phyloP scores from a whole-genome alignment of 2,888 invertebrate species.

The Drosophila monieri region DNA sequence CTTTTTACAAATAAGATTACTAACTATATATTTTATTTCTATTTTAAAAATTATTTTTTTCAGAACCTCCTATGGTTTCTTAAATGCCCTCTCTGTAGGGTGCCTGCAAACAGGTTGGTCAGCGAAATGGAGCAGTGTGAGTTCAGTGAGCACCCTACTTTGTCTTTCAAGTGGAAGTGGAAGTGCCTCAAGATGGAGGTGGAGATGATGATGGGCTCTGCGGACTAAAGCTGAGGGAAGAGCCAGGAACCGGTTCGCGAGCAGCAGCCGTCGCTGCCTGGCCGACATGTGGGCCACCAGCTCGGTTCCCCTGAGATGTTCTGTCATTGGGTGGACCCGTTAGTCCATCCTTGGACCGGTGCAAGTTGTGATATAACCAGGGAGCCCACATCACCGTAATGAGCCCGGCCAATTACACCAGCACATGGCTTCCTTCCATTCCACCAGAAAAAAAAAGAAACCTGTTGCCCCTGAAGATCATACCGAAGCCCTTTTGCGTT shows the following conservation, averaged over 20 bases:
- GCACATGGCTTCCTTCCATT: slow-evolving; percentile 60
- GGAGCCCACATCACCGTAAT: slow-evolving; percentile 60
- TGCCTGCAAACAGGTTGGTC: slow-evolving; percentile 66
- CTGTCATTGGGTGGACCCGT: slow-evolving; percentile 38
- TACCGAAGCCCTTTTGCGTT: slow-evolving; percentile 35
- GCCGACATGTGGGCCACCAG: slow-evolving; percentile 68
- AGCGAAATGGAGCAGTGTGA: slow-evolving; percentile 63
- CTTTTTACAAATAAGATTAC: neutral
- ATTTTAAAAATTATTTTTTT: neutral
- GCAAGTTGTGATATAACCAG: slow-evolving; percentile 69
- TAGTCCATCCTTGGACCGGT: slow-evolving; percentile 60
- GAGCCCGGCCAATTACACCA: slow-evolving; percentile 60
- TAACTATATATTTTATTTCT: neutral
- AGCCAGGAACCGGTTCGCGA: slow-evolving; percentile 66
- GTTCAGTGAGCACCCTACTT: slow-evolving; percentile 73
- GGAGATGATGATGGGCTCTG: slow-evolving; percentile 29
- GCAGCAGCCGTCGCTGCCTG: slow-evolving; percentile 52
- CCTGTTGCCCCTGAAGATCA: slow-evolving; percentile 59
- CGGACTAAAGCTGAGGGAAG: slow-evolving; percentile 42
- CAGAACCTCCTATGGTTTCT: neutral
- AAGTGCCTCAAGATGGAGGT: slow-evolving; percentile 24
- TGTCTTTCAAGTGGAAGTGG: slow-evolving; percentile 64
- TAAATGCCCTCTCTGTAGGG: slow-evolving; percentile 18
- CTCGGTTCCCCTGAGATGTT: slow-evolving; percentile 36
- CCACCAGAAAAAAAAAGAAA: slow-evolving; percentile 28